Evolutionary conservation across 1,140 invertebrate species (phyloP), one percentile per base, ranked within the genome.

Genomic region (Zaprionus nigranus): DNA sequence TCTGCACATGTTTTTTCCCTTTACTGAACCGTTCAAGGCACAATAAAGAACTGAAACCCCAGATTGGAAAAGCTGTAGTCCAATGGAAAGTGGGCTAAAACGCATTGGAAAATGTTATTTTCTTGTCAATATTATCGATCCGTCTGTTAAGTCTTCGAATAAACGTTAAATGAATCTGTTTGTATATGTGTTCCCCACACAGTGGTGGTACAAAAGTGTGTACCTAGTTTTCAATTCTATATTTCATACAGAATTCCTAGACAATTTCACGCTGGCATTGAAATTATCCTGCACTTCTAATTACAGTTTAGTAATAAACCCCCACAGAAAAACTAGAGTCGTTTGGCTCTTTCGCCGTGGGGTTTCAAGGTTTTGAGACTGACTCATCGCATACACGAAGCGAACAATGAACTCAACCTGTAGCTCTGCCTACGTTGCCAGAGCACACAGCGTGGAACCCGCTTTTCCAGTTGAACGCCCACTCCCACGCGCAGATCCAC

Each of bases 401-500:
- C 80, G 73, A 69, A 68, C 81, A 83, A 83, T 83, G 81, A 83
- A 80, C 81, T 73, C 81, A 73, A 69, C 58, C 54, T 58, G 62
- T 56, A 62, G 20, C 46, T 24, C 9, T 38, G 56, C 24, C 30
- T 20, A 58, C 26, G 24, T 13, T 4, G 24, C n/a, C 53, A 26
- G 1, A 9, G 28, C 56, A 22, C 56, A 22, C 26, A 67, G 64
- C 36, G 64, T 46, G 64, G 28, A 71, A 64, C 68, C 53, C 46
- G 69, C 62, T 72, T 66, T 72, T 72, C 69, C 69, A 72, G 69
- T 66, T 58, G 36, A 58, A 64, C 40, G 34, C 54, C n/a, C 54
- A 58, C 69, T 36, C 60, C 68, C 60, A 71, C 60, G 53, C 68
- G 30, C 22, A 11, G 36, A 63, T 62, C 17, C 36, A 28, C n/a